Evolutionary conservation across 1,140 invertebrate species (phyloP).

Genomic region (Glossosoma conforme): DNA sequence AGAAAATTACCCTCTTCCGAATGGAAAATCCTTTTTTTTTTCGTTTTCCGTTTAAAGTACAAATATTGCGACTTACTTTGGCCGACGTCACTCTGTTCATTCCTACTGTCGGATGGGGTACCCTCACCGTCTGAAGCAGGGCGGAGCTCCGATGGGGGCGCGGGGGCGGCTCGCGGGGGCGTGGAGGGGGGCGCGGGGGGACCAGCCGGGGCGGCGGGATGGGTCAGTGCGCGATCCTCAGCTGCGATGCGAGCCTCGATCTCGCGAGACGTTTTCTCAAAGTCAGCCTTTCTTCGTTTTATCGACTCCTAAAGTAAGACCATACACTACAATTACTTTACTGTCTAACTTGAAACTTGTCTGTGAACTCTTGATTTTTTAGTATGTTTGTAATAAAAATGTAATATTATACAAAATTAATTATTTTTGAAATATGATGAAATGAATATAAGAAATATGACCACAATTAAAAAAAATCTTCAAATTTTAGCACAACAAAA

Average conservation of each 20-base stretch:
- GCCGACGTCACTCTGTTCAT: constrained; percentile 26
- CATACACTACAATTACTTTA: background rate
- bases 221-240: constrained; percentile 28
- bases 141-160: background rate
- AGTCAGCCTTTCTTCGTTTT: constrained; percentile 40
- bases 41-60: too few relatives aligned
- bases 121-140: constrained; percentile 29
- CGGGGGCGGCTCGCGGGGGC: constrained; percentile 13
- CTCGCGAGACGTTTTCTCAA: constrained; percentile 46
- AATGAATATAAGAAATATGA: background rate
- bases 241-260: constrained; percentile 46
- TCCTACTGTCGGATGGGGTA: constrained; percentile 29
- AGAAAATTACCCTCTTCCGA: too few relatives aligned
- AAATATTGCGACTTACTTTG: constrained; percentile 31
- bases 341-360: background rate
- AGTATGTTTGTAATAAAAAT: too few relatives aligned
- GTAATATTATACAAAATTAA: too few relatives aligned
- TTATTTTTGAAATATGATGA: background rate
- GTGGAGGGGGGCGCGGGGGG: constrained; percentile 32
- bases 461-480: too few relatives aligned
- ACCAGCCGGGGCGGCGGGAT: constrained; percentile 30
- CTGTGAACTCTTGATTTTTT: too few relatives aligned
- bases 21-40: too few relatives aligned
- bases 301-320: constrained; percentile 39
- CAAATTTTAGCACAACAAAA: too few relatives aligned